Evolutionary conservation across 2,888 invertebrate genomes (phyloP).

Genomic region (Leptinotarsa rubiginosa): DNA sequence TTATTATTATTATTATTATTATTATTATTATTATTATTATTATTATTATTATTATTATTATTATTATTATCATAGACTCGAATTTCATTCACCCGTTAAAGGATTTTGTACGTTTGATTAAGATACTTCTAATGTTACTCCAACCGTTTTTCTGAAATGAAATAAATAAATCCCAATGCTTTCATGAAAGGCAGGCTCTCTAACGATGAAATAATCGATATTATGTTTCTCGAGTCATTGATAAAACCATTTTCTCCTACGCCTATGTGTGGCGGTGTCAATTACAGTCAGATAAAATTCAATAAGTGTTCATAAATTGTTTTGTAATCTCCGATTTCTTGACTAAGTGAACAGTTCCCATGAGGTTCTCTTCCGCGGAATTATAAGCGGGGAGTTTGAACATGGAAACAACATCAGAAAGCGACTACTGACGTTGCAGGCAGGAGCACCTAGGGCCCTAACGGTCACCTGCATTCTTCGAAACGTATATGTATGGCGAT

Average conservation of each 20-base stretch:
- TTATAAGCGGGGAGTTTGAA: slow-evolving; percentile 54
- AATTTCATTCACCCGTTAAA: no score
- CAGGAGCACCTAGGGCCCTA: slow-evolving; percentile 47
- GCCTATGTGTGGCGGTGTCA: slow-evolving; percentile 36
- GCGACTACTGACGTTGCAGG: slow-evolving; percentile 13
- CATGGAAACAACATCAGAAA: slow-evolving; percentile 50
- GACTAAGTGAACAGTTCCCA: slow-evolving; percentile 53
- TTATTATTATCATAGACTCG: no score
- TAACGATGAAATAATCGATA: no score
- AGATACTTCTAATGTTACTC: no score
- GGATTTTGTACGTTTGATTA: no score
- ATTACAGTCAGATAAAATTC: slow-evolving; percentile 43
- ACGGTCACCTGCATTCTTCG: slow-evolving; percentile 48
- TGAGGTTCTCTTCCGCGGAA: slow-evolving; percentile 54
- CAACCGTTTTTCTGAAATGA: no score
- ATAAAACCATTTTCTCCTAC: neutral
- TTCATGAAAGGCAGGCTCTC: no score
- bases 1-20: no score
- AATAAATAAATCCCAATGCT: no score
- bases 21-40: no score
- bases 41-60: no score
- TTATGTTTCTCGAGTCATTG: neutral
- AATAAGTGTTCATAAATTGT: slow-evolving; percentile 51
- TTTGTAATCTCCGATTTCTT: slow-evolving; percentile 50
- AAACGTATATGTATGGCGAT: slow-evolving; percentile 30